A percentile compares a stretch with the other conserved stretches of the same genome.
Evolutionary conservation across 2,113 vertebrate genomes (phyloP).

Genomic region (Sceloporus undulatus): DNA sequence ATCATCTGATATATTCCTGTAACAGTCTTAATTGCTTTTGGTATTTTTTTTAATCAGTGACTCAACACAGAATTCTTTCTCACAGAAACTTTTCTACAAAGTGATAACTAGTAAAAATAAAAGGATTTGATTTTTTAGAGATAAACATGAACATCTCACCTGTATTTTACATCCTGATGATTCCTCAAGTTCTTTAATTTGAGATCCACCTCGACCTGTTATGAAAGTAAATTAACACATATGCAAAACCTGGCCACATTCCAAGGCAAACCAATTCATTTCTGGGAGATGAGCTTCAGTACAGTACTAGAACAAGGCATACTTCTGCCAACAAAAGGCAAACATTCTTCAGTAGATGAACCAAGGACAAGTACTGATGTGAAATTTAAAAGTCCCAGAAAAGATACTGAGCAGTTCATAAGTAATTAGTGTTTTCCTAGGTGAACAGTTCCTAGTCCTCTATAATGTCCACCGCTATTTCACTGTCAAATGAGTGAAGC

Average conservation of each 20-base stretch:
- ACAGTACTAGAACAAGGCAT: background rate
- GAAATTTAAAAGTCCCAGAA: background rate
- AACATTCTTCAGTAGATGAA: background rate
- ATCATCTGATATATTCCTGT: no score
- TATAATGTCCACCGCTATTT: background rate
- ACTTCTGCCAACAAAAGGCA: background rate
- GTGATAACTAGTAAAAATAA: fast-evolving
- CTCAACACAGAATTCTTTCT: background rate
- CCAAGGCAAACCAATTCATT: background rate
- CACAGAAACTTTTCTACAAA: background rate
- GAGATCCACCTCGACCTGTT: constrained; percentile 89
- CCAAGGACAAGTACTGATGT: background rate
- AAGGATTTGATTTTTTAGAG: background rate
- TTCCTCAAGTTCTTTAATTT: constrained; percentile 90
- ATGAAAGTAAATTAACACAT: constrained; percentile 13
- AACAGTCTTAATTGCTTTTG: no score
- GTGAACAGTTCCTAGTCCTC: background rate
- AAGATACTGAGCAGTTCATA: background rate
- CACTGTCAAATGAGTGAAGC: background rate
- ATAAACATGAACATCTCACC: constrained; percentile 71
- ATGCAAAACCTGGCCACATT: background rate
- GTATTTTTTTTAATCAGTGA: background rate
- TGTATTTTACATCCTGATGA: constrained; percentile 88
- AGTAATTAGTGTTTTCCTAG: background rate
- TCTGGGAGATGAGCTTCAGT: background rate